Base-by-base conservation (phyloP, 1,140 invertebrate genomes). In the Rhagoletis zephyria region DNA sequence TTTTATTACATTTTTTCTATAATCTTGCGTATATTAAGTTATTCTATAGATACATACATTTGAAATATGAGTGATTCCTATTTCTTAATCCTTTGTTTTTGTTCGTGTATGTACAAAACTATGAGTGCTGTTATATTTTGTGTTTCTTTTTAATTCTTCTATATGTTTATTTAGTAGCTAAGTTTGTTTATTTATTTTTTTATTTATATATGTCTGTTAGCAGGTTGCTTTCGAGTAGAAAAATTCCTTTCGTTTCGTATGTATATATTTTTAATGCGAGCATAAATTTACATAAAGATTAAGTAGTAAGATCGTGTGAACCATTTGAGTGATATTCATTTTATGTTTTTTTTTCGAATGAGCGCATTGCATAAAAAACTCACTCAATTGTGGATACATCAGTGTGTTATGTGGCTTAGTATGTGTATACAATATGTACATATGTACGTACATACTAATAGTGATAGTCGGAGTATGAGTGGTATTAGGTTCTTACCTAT, bases 201-300 rank as follows among this genome's bases (percentile, higher is more conserved):
- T 67, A 30, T 81, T n/a, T 81, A 12, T 81, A 81, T 59, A 81
- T 81, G 12, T 81, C 12, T 77, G 48, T 77, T 77, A 16, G 74
- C 48, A 77, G 40, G 51, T 81, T 81, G 74, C 48, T 19, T 42
- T 81, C 19, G 74, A 81, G 74, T 81, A 81, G 74, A 81, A 81
- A 81, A 81, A 81, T 81, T 56, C 51, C 74, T 81, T 81, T 19
- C 74, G 74, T 42, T 81, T 56, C n/a, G 56, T 81, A 59, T 56
- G 30, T 56, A 59, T 81, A 16, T 59, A 51, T 81, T 56, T 10
- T 81, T 81, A 81, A 56, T 56, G 74, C 70, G 70, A 77, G 70
- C 74, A 81, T 59, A 81, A 59, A 81, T 81, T 81, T 81, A 81
- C 74, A 81, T 81, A 81, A n/a, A 81, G 74, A 81, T 81, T 51